Conservation (phyloP, 1,140 invertebrate genomes). For the Megathymus violae region DNA sequence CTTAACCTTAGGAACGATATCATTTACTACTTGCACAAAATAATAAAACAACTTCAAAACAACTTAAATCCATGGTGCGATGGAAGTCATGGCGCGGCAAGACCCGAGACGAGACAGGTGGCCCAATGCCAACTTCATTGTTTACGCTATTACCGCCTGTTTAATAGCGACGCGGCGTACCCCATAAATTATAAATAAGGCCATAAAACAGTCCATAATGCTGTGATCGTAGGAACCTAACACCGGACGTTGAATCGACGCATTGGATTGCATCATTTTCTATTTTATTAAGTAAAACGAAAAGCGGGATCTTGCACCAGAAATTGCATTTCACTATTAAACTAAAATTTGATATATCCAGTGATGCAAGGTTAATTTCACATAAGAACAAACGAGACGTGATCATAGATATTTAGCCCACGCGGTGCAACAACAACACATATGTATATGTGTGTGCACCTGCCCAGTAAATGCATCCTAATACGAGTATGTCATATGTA, state of each 20-base stretch:
- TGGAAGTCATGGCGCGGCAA: too few species aligned
- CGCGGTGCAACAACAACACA: neutral
- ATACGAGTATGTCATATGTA: too few species aligned
- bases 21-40: too few species aligned
- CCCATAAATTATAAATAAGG: conserved; percentile 61
- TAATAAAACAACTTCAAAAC: too few species aligned
- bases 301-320: neutral
- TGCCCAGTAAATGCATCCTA: neutral
- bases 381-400: conserved; percentile 4
- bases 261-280: conserved; percentile 45
- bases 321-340: conserved; percentile 21
- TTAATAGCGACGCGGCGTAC: conserved; percentile 34
- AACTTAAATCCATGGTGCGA: too few species aligned
- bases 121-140: conserved; percentile 58
- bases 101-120: conserved; percentile 47
- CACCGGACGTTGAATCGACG: conserved; percentile 47
- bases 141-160: conserved; percentile 53
- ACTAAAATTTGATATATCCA: conserved; percentile 25
- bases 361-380: conserved; percentile 25
- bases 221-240: conserved; percentile 42
- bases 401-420: neutral
- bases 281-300: conserved; percentile 35
- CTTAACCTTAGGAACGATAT: too few species aligned
- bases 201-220: conserved; percentile 42
- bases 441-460: too few species aligned